Evolutionary conservation across 2,113 vertebrate species (phyloP).

Genomic region (Polyodon spathula): DNA sequence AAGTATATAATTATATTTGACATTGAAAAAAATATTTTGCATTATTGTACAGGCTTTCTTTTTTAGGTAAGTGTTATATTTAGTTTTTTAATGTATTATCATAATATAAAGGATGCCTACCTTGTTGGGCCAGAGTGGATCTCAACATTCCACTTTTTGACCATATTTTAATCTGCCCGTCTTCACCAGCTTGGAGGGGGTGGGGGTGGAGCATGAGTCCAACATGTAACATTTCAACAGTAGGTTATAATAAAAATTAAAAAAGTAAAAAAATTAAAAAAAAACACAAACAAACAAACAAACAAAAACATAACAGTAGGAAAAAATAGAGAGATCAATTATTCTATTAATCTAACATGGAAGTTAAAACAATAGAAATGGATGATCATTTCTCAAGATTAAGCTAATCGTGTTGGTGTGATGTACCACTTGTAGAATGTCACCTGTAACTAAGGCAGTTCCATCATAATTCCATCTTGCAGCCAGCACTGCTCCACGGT

Average conservation of each 20-base stretch:
- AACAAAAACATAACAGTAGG: background rate
- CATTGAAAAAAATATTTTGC: too few relatives aligned
- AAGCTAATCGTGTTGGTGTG: too few relatives aligned
- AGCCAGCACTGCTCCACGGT: constrained; percentile 84
- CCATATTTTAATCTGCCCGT: constrained; percentile 97
- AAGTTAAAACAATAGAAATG: too few relatives aligned
- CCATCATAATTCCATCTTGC: constrained; percentile 92
- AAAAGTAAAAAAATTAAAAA: too few relatives aligned
- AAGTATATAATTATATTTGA: too few relatives aligned
- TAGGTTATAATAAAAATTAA: background rate
- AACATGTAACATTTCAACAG: background rate
- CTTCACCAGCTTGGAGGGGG: constrained; percentile 81
- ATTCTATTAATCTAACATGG: too few relatives aligned
- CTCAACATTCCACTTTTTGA: constrained; percentile 95
- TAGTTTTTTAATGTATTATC: constrained; percentile 3
- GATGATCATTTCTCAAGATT: too few relatives aligned
- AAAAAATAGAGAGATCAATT: too few relatives aligned
- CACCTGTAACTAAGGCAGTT: constrained; percentile 90
- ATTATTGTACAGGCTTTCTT: too few relatives aligned
- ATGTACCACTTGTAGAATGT: too few relatives aligned
- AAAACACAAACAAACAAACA: background rate
- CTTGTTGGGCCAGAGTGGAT: constrained; percentile 86
- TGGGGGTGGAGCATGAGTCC: too few relatives aligned
- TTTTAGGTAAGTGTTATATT: too few relatives aligned
- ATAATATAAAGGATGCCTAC: constrained; percentile 57